Conservation (phyloP, 2,113 vertebrate species). For the Phoenicopterus ruber region DNA sequence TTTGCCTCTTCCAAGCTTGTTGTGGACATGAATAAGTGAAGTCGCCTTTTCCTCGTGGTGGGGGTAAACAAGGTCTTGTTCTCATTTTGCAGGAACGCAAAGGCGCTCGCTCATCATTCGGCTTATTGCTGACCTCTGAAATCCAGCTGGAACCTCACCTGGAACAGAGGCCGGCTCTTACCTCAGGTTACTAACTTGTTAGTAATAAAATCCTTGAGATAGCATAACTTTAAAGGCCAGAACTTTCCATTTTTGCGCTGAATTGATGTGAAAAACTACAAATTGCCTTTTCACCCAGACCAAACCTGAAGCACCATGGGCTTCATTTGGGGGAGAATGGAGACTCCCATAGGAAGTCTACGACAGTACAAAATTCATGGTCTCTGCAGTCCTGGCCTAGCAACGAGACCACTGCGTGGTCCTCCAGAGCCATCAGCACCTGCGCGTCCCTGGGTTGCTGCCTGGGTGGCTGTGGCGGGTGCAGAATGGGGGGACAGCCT, state of each 20-base stretch:
- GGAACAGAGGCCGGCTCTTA: background rate
- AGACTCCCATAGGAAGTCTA: background rate
- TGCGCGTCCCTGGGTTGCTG: background rate
- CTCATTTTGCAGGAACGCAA: background rate
- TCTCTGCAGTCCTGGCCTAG: background rate
- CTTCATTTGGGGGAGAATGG: background rate
- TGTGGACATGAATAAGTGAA: background rate
- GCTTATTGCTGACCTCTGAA: background rate
- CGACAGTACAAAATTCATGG: background rate
- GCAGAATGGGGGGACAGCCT: background rate
- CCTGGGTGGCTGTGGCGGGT: background rate
- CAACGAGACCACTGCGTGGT: accelerated
- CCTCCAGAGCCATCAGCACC: background rate
- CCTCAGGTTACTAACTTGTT: background rate
- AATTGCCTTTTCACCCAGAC: background rate
- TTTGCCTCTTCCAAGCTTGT: background rate
- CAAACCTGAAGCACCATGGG: background rate
- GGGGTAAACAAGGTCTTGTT: background rate
- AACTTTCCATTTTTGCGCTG: background rate
- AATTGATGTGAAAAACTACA: background rate
- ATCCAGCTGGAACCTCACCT: background rate
- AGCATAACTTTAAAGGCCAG: background rate
- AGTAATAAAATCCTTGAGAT: background rate
- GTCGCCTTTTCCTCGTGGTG: background rate
- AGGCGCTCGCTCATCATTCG: background rate